Conservation (phyloP, 1,140 invertebrate genomes). For the Sinella curviseta region DNA sequence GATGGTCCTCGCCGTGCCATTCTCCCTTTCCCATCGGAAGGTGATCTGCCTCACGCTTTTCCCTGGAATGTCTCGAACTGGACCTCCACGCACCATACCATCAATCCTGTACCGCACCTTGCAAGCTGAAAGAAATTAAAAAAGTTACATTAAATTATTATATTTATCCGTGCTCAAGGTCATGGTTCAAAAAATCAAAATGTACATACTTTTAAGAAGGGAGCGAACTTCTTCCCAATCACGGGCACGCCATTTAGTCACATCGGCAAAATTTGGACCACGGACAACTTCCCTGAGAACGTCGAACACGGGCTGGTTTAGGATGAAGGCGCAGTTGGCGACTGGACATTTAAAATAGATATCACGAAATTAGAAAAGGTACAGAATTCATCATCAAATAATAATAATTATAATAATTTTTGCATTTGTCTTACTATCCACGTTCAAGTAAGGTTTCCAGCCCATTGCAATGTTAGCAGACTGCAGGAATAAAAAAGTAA, state of each 20-base stretch:
- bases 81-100: slow-evolving; percentile 3
- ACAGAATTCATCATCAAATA: not conserved
- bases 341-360: not conserved
- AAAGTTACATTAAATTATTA: not conserved
- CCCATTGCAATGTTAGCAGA: slow-evolving; percentile 23
- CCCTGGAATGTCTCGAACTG: not conserved
- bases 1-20: not conserved
- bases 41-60: slow-evolving; percentile 18
- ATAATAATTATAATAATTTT: not conserved
- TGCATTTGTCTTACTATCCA: not conserved
- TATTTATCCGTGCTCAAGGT: not conserved
- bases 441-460: slow-evolving; percentile 13
- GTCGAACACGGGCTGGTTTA: not conserved
- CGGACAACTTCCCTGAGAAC: not conserved
- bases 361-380: not conserved
- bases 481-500: not conserved
- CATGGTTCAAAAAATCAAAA: not conserved
- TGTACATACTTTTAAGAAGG: slow-evolving; percentile 8
- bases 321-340: slow-evolving; percentile 12
- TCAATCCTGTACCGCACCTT: slow-evolving; percentile 33
- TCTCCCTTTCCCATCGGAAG: slow-evolving; percentile 10
- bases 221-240: not conserved
- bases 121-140: slow-evolving; percentile 30
- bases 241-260: not conserved
- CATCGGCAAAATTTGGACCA: not conserved